Evolutionary conservation across 2,888 invertebrate species (phyloP), one percentile per base, ranked within the genome.

Genomic region (Nephrotoma flavescens): DNA sequence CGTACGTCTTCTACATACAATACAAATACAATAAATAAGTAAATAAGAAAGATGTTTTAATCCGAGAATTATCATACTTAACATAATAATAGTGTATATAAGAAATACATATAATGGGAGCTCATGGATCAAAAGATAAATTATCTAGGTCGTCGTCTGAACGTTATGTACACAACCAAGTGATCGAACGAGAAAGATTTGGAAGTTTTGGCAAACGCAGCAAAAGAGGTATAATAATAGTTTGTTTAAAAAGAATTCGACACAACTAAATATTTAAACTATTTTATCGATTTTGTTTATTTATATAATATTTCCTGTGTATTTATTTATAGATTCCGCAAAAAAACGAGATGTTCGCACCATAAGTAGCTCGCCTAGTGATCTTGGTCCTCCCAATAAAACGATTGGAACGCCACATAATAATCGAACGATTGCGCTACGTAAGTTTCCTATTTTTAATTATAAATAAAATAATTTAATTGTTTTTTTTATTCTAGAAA

Each of bases 61-160:
- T 31, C 19, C 6, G 15, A 86, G 31, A 71, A 71, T 71, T 31
- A 9, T 71, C 31, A 71, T 71, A 71, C 31, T 31, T 71, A 71
- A 9, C 31, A 71, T 7, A 71, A 71, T 31, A 71, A 71, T 19
- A 71, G 71, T 71, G 6, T 52, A 52, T 52, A 15, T 52, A 45
- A 47, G 52, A 86, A 5, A 52, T 41, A 6, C 4, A 52, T 12
- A 15, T 41, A 86, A 95, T 95, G 95, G 95, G 95, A 89, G 95
- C 95, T 88, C 95, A 95, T 92, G 95, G 95, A 90, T 95, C 95
- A 87, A 95, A 95, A 92, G 95, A 95, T 92, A 95, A 95, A 92
- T 92, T 95, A 88, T 93, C 94, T 89, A 93, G 95, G 90, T 93
- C 94, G 88, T 93, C 93, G 89, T 95, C 95, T 83, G 95, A 94